A percentile compares a stretch with the other conserved stretches of the same genome.
These are phyloP conservation scores for Artemia sinica DNA, from an alignment of 2,888 invertebrate species.

Conservation along the genomic window DNA sequence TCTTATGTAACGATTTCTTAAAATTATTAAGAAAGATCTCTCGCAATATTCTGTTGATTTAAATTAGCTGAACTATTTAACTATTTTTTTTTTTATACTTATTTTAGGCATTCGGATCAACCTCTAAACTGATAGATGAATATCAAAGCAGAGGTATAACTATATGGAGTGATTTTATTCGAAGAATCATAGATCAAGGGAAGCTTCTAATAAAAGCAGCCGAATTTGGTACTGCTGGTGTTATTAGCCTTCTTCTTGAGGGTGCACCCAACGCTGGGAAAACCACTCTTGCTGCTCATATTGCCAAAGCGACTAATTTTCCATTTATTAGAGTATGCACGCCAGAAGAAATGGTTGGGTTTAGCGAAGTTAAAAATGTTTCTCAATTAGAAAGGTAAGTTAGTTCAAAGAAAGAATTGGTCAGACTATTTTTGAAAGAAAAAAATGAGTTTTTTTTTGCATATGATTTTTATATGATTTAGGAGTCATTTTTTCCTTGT, in stretches of 20 bases:
- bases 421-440: too few relatives aligned
- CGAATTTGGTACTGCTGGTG: conserved; percentile 47
- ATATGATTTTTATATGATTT: too few relatives aligned
- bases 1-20: too few relatives aligned
- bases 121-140: conserved; percentile 70
- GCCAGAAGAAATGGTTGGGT: conserved; percentile 93
- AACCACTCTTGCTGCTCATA: too few relatives aligned
- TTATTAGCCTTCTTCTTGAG: conserved; percentile 80
- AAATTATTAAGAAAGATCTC: too few relatives aligned
- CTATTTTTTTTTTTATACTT: too few relatives aligned
- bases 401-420: too few relatives aligned
- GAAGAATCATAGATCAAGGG: conserved; percentile 76
- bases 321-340: conserved; percentile 96
- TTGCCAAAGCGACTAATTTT: conserved; percentile 92
- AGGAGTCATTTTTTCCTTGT: too few relatives aligned
- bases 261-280: conserved; percentile 88
- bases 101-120: conserved; percentile 78
- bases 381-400: conserved; percentile 65
- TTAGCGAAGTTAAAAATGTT: conserved; percentile 82
- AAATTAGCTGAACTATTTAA: too few relatives aligned
- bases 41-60: too few relatives aligned
- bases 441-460: too few relatives aligned
- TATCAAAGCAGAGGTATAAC: conserved; percentile 62
- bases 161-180: conserved; percentile 66
- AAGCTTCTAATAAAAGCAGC: conserved; percentile 74